These are phyloP conservation scores for Drosophila hawaiiensis DNA, from an alignment of 2,888 invertebrate species.

Conservation along the genomic window DNA sequence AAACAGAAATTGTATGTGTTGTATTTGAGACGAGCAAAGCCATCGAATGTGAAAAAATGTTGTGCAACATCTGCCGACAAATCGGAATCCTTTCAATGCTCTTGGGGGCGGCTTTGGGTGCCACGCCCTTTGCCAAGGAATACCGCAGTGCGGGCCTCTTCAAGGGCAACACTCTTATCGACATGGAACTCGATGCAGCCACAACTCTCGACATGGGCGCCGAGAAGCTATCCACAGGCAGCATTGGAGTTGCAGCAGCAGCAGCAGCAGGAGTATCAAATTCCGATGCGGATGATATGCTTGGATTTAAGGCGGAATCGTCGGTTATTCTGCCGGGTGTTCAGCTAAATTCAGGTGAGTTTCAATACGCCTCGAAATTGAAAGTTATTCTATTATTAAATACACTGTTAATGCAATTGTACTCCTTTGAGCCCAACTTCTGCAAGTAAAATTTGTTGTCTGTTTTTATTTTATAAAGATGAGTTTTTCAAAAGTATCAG, in stretches of 20 bases:
- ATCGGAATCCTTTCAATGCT: conserved; percentile 46
- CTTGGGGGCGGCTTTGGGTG: conserved; percentile 53
- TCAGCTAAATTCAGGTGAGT: conserved; percentile 73
- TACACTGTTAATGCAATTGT: background rate
- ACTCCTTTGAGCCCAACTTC: background rate
- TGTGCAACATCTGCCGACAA: conserved; percentile 42
- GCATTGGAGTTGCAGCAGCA: conserved; percentile 13
- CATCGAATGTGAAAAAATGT: conserved; percentile 49
- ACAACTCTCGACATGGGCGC: conserved; percentile 63
- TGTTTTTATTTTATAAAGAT: too few species aligned
- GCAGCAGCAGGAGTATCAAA: background rate
- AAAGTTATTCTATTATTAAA: background rate
- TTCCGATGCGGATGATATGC: conserved; percentile 30
- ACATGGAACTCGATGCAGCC: conserved; percentile 72
- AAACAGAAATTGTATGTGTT: conserved; percentile 44
- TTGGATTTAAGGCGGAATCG: conserved; percentile 65
- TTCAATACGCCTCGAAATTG: background rate
- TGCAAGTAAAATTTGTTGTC: background rate
- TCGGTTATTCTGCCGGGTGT: conserved; percentile 70
- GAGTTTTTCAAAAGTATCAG: too few species aligned
- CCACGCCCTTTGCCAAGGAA: conserved; percentile 74
- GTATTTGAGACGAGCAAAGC: conserved; percentile 44
- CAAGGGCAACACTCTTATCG: conserved; percentile 78
- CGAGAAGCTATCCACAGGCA: conserved; percentile 56
- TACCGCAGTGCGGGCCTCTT: conserved; percentile 74